phyloP scores from a whole-genome alignment of 2,888 invertebrate species.

The Pantelozetes paolii region DNA sequence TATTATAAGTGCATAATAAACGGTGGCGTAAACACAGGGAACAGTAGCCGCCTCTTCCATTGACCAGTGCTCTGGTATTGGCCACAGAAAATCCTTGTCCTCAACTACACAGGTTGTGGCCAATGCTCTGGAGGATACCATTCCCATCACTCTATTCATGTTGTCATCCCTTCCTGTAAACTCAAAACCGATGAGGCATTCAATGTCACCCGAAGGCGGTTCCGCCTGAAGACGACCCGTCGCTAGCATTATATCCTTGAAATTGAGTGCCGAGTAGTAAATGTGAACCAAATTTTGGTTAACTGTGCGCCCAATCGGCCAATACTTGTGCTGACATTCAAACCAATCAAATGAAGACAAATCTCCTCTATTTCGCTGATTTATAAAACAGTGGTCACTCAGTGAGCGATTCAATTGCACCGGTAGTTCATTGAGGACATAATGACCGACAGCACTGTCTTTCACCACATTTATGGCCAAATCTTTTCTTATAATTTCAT shows the following conservation, averaged over 20 bases:
- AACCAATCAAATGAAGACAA: constrained; percentile 37
- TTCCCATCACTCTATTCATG: constrained; percentile 52
- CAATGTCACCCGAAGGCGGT: constrained; percentile 70
- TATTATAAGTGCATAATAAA: constrained; percentile 57
- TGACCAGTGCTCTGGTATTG: constrained; percentile 53
- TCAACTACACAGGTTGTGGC: constrained; percentile 55
- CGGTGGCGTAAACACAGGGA: constrained; percentile 55
- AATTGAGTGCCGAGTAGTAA: constrained; percentile 56
- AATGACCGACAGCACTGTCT: constrained; percentile 55
- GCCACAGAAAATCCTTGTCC: constrained; percentile 62
- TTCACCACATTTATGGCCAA: constrained; percentile 56
- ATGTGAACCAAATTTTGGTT: constrained; percentile 53
- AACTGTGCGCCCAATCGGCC: neutral
- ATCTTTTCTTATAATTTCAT: constrained; percentile 51
- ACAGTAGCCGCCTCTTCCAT: constrained; percentile 54
- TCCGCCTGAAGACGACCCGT: constrained; percentile 62
- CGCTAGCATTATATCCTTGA: constrained; percentile 48
- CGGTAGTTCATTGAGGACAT: neutral
- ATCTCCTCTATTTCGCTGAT: constrained; percentile 75
- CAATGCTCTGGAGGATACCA: constrained; percentile 53
- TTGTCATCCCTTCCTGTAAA: constrained; percentile 50
- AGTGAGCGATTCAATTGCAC: constrained; percentile 51
- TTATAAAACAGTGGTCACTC: constrained; percentile 85
- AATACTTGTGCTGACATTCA: constrained; percentile 26
- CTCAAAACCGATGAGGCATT: constrained; percentile 53